Evolutionary conservation across 1,140 invertebrate genomes (phyloP).

Genomic region (Steinernema khuongi): DNA sequence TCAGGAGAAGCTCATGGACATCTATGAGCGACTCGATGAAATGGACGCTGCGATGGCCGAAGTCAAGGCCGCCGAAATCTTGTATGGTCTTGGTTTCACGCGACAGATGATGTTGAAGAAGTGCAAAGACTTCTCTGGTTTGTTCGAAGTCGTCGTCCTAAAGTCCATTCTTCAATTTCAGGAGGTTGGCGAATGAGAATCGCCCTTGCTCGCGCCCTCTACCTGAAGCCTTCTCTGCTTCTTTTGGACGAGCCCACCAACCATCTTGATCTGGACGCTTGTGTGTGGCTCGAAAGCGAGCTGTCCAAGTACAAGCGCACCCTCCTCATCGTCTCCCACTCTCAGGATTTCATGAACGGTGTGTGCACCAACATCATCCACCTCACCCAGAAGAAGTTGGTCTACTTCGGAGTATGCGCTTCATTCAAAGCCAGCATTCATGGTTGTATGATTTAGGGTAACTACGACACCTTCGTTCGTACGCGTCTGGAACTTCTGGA

Average conservation of each 20-base stretch:
- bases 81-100: constrained; percentile 92
- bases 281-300: constrained; percentile 98
- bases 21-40: constrained; percentile 94
- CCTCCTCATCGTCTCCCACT: constrained; percentile 96
- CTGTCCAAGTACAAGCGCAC: constrained; percentile 91
- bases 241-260: constrained; percentile 68
- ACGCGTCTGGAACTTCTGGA: constrained; percentile 88
- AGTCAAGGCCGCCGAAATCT: constrained; percentile 82
- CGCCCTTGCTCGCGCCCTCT: constrained; percentile 74
- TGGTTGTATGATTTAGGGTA: constrained; percentile 64
- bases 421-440: constrained; percentile 7
- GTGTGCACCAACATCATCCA: constrained; percentile 98
- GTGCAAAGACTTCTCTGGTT: constrained; percentile 87
- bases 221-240: constrained; percentile 63
- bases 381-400: constrained; percentile 82
- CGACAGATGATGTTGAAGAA: constrained; percentile 81
- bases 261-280: constrained; percentile 77
- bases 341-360: constrained; percentile 98
- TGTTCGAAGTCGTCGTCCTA: background rate
- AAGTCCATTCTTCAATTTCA: constrained; percentile 40
- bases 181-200: constrained; percentile 98
- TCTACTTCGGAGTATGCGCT: constrained; percentile 80
- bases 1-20: constrained; percentile 91
- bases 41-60: constrained; percentile 90
- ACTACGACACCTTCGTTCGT: constrained; percentile 90